phyloP scores from a whole-genome alignment of 2,113 vertebrate genomes.

The Oncorhynchus kisutch region DNA sequence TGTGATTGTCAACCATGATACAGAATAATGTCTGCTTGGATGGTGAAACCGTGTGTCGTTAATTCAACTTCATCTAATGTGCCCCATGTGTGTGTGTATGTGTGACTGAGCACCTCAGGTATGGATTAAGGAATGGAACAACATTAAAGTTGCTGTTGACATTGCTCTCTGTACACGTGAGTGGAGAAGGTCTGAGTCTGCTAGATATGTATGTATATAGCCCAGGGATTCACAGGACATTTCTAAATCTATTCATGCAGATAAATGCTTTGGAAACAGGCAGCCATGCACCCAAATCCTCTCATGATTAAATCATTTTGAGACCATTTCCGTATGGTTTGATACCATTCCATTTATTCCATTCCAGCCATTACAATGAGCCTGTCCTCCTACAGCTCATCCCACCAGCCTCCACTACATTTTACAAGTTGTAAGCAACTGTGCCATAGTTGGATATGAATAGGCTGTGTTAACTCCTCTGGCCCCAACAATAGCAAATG shows the following conservation, averaged over 20 bases:
- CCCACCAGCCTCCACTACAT: not conserved
- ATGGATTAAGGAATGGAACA: not conserved
- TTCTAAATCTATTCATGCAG: not conserved
- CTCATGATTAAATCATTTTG: conserved; percentile 1
- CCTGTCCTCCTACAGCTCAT: too few relatives aligned
- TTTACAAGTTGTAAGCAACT: not conserved
- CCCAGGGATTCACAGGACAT: not conserved
- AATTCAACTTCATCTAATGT: not conserved
- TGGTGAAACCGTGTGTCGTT: not conserved
- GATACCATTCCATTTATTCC: too few relatives aligned
- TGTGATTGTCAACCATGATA: not conserved
- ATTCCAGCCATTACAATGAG: too few relatives aligned
- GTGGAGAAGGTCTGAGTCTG: not conserved
- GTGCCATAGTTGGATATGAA: too few relatives aligned
- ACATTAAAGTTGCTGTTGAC: conserved; percentile 1
- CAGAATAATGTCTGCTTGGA: not conserved
- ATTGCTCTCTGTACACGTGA: not conserved
- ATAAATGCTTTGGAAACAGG: not conserved
- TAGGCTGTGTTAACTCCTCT: not conserved
- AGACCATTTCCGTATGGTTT: not conserved
- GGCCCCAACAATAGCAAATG: not conserved
- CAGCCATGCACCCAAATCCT: not conserved
- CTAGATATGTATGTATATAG: not conserved
- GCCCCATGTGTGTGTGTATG: not conserved
- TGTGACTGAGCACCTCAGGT: not conserved